Evolutionary conservation across 1,140 invertebrate species (phyloP).

Genomic region (Rhynchophorus ferrugineus): DNA sequence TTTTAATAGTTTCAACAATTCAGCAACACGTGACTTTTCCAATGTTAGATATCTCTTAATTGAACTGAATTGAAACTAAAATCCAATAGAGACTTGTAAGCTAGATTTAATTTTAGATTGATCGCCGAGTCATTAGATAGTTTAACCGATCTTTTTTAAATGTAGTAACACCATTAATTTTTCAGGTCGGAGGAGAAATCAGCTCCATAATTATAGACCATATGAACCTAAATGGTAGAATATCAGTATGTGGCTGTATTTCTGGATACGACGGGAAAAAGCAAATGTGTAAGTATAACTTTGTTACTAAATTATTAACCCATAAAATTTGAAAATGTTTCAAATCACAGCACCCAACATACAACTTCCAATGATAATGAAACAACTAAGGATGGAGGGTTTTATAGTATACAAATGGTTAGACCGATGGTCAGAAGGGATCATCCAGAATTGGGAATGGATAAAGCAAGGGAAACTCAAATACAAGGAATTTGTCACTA

Average conservation of each 20-base stretch:
- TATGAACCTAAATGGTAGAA: constrained; percentile 60
- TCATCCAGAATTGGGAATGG: constrained; percentile 51
- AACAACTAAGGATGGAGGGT: constrained; percentile 54
- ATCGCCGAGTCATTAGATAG: neutral
- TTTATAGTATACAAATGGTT: constrained; percentile 48
- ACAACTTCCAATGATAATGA: constrained; percentile 46
- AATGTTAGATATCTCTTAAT: neutral
- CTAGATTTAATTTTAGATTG: neutral
- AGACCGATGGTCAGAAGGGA: constrained; percentile 47
- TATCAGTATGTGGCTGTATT: constrained; percentile 30
- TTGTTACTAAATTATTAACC: constrained; percentile 1
- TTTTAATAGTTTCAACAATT: no score
- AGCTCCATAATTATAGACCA: constrained; percentile 50
- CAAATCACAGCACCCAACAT: constrained; percentile 34
- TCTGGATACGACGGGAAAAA: constrained; percentile 48
- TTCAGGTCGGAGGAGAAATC: constrained; percentile 50
- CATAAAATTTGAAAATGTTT: constrained; percentile 22
- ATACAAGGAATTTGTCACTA: constrained; percentile 51
- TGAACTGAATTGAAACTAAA: neutral
- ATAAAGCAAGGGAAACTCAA: constrained; percentile 52
- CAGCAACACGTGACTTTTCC: neutral
- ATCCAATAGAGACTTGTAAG: neutral
- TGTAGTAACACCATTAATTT: constrained; percentile 37
- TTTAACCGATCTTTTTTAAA: neutral
- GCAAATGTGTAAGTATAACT: constrained; percentile 33